phyloP scores from a whole-genome alignment of 1,140 invertebrate species.

The Drosophila pallidifrons region DNA sequence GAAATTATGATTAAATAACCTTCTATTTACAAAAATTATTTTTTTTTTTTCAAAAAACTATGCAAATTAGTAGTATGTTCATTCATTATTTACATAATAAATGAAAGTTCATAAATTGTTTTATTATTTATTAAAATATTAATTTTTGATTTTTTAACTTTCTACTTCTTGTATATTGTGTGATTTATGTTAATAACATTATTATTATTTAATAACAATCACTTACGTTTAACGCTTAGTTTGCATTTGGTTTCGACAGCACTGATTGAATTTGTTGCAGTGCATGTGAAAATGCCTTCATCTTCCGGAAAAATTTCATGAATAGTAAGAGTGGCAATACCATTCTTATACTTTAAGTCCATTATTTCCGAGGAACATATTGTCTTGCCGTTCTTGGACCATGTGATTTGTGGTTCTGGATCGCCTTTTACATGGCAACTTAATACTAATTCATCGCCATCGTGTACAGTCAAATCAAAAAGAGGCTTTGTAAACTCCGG shows the following conservation, averaged over 20 bases:
- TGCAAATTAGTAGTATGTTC: too few relatives aligned
- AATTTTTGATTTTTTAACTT: background rate
- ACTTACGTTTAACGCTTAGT: constrained; percentile 93
- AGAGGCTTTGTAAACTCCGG: constrained; percentile 93
- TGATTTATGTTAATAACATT: too few relatives aligned
- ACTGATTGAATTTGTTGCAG: constrained; percentile 96
- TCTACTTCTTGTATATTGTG: too few relatives aligned
- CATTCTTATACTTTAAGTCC: constrained; percentile 96
- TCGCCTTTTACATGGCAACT: constrained; percentile 93
- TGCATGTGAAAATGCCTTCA: constrained; percentile 94
- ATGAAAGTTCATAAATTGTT: too few relatives aligned
- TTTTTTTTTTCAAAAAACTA: too few relatives aligned
- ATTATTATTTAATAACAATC: background rate
- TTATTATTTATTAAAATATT: background rate
- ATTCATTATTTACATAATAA: too few relatives aligned
- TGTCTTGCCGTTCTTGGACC: constrained; percentile 92
- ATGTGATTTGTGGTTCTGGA: constrained; percentile 95
- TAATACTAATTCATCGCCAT: constrained; percentile 92
- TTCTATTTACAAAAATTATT: too few relatives aligned
- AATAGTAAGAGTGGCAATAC: constrained; percentile 93
- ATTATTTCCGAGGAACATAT: constrained; percentile 93
- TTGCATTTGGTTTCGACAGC: constrained; percentile 92
- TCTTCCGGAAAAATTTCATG: constrained; percentile 97
- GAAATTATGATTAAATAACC: too few relatives aligned
- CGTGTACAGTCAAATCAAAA: constrained; percentile 89